Evolutionary conservation across 2,113 vertebrate genomes (phyloP).

Genomic region (Pyrgilauda ruficollis): DNA sequence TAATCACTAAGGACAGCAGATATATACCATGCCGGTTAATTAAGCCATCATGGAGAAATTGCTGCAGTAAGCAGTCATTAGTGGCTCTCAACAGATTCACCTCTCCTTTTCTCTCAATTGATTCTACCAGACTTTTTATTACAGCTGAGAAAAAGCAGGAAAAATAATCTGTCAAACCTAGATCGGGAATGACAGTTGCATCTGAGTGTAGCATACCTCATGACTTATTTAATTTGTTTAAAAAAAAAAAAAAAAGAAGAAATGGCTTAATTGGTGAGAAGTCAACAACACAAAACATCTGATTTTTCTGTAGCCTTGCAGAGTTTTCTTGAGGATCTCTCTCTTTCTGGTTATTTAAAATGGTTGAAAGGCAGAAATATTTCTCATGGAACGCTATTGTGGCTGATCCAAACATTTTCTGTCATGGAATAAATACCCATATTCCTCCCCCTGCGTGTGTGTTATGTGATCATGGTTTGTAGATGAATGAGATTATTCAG

Average conservation of each 20-base stretch:
- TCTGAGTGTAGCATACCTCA: background rate
- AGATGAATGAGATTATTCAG: background rate
- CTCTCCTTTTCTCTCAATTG: conserved; percentile 13
- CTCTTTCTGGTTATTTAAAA: background rate
- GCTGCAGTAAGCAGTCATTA: conserved; percentile 29
- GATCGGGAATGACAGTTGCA: background rate
- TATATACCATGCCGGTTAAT: conserved; percentile 54
- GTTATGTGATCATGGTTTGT: background rate
- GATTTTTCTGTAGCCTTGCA: background rate
- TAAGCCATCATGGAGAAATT: conserved; percentile 35
- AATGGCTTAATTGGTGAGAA: background rate
- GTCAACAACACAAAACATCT: background rate
- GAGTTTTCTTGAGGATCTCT: background rate
- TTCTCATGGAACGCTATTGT: background rate
- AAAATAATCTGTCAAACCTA: conserved; percentile 2
- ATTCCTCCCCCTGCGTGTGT: background rate
- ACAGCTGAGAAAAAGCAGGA: background rate
- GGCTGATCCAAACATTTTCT: background rate
- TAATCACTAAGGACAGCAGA: background rate
- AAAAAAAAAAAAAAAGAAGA: background rate
- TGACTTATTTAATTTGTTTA: background rate
- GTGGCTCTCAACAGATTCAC: background rate
- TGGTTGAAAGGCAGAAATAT: background rate
- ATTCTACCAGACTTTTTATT: background rate
- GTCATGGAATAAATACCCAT: background rate